A percentile compares a stretch with the other conserved stretches of the same genome.
phyloP scores from a whole-genome alignment of 1,140 invertebrate species.

The Stegodyphus mimosarum region DNA sequence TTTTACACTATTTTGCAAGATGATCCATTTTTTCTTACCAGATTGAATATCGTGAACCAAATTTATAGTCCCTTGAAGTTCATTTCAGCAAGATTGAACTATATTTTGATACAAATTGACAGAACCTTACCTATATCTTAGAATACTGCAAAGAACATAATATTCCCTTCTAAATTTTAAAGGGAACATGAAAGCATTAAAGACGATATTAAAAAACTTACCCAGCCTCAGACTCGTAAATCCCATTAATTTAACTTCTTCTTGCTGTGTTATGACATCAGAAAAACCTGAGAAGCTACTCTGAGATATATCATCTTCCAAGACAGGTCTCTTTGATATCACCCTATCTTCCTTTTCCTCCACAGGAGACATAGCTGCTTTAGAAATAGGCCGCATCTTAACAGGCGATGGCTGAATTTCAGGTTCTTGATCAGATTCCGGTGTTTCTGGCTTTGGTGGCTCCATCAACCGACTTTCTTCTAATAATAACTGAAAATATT shows the following conservation, averaged over 20 bases:
- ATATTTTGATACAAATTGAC: no score
- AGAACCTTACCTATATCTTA: no score
- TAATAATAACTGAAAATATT: conserved; percentile 18
- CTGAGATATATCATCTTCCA: conserved; percentile 61
- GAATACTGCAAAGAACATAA: no score
- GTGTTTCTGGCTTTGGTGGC: conserved; percentile 67
- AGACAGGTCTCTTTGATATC: neutral
- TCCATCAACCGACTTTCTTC: conserved; percentile 54
- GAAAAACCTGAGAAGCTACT: conserved; percentile 63
- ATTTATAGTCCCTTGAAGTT: no score
- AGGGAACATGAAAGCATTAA: no score
- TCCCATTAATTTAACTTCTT: conserved; percentile 47
- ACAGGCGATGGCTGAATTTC: conserved; percentile 23
- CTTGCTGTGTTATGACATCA: conserved; percentile 53
- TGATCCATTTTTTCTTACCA: no score
- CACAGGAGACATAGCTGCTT: neutral
- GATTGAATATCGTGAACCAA: no score
- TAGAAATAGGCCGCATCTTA: conserved; percentile 30
- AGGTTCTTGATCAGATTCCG: conserved; percentile 47
- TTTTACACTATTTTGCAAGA: no score
- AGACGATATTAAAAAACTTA: neutral
- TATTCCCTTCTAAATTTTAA: no score
- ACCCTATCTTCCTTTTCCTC: conserved; percentile 33
- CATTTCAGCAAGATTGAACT: no score
- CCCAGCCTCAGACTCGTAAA: conserved; percentile 52